Conservation (phyloP, 2,113 vertebrate species). For the Pseudorasbora parva region DNA sequence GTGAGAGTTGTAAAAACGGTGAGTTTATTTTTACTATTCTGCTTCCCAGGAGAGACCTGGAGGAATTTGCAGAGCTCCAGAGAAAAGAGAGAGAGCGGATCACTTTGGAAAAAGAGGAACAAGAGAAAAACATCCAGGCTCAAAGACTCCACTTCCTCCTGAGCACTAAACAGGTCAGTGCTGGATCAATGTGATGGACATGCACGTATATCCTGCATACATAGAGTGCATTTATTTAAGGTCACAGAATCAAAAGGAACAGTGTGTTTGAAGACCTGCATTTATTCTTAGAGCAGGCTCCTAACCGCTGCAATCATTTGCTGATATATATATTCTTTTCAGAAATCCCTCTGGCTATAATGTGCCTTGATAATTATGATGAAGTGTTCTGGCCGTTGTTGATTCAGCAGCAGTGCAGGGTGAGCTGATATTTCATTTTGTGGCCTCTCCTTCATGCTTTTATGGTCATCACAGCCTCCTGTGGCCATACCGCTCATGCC, state of each 20-base stretch:
- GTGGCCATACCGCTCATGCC: slow-evolving; percentile 30
- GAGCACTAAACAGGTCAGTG: slow-evolving; percentile 90
- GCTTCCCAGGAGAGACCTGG: slow-evolving; percentile 80
- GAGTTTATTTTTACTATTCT: slow-evolving; percentile 52
- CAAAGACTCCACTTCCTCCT: slow-evolving; percentile 91
- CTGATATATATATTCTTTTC: slow-evolving; percentile 65
- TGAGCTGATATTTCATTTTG: slow-evolving; percentile 77
- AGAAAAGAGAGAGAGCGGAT: slow-evolving; percentile 76
- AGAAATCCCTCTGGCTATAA: slow-evolving; percentile 83
- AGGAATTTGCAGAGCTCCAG: slow-evolving; percentile 79
- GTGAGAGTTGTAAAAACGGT: slow-evolving; percentile 26
- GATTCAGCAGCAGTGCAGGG: slow-evolving; percentile 81
- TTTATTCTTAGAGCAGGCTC: neutral
- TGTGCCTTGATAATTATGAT: slow-evolving; percentile 89
- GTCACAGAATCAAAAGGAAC: neutral
- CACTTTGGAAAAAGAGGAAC: slow-evolving; percentile 77
- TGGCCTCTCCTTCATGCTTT: slow-evolving; percentile 72
- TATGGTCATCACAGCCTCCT: slow-evolving; percentile 67
- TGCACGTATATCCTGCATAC: neutral
- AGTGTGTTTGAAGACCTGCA: neutral
- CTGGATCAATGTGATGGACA: neutral
- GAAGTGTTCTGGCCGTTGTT: slow-evolving; percentile 89
- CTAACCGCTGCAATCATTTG: neutral
- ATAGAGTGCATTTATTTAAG: neutral
- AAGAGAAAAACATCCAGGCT: slow-evolving; percentile 76